These are phyloP conservation scores for Drosophila lutescens DNA, from an alignment of 2,888 invertebrate genomes.

Conservation along the genomic window DNA sequence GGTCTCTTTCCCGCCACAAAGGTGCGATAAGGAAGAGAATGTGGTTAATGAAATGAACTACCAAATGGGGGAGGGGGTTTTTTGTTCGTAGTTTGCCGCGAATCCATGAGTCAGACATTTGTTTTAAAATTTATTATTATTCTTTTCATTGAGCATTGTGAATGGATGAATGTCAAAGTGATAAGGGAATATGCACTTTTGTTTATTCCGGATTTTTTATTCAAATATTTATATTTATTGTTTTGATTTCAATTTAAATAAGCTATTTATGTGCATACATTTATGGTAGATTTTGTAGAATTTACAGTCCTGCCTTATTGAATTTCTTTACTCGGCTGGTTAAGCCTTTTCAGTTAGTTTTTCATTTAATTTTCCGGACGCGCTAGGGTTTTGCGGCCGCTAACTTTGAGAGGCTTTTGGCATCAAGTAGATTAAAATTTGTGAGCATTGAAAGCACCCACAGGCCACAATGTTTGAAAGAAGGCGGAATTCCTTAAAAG, in stretches of 20 bases:
- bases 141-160: not conserved
- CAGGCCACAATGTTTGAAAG: conserved; percentile 22
- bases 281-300: not conserved
- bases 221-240: not conserved
- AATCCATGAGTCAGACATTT: conserved; percentile 3
- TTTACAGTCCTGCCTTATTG: not conserved
- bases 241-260: not conserved
- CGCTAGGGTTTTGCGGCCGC: conserved; percentile 34
- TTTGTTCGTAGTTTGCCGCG: not conserved
- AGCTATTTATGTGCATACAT: not conserved
- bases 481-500: conserved; percentile 4
- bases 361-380: conserved; percentile 11
- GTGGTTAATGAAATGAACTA: conserved; percentile 32
- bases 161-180: not conserved
- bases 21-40: conserved; percentile 13
- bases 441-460: conserved; percentile 63
- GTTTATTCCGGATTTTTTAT: not conserved
- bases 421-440: conserved; percentile 55
- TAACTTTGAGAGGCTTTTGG: conserved; percentile 49
- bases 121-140: conserved; percentile 4
- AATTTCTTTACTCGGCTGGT: not conserved
- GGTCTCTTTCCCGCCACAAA: conserved; percentile 17
- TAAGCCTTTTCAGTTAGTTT: conserved; percentile 2
- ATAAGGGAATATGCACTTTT: not conserved
- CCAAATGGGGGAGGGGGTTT: conserved; percentile 2